phyloP scores from a whole-genome alignment of 2,797 vertebrate genomes.

The Lates japonicus region DNA sequence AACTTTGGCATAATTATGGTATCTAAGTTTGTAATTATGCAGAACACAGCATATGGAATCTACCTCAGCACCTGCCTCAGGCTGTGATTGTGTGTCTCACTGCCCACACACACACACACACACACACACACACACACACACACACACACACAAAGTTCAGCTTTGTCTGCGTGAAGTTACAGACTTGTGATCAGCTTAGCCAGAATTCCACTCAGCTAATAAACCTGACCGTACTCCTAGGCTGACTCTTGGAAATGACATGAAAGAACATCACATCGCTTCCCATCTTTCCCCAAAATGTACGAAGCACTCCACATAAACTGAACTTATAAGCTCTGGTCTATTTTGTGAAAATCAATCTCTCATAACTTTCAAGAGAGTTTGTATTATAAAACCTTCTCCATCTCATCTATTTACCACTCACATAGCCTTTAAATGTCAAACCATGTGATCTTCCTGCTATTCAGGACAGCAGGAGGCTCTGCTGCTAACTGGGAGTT shows the following conservation, averaged over 20 bases:
- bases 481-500: constrained; percentile 15
- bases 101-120: background rate
- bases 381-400: constrained; percentile 52
- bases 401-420: constrained; percentile 50
- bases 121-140: too few species aligned
- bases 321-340: constrained; percentile 48
- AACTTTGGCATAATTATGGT: constrained; percentile 34
- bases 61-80: background rate
- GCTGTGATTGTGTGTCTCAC: background rate
- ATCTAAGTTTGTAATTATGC: constrained; percentile 20
- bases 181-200: constrained; percentile 32
- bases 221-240: constrained; percentile 24
- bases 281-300: constrained; percentile 37
- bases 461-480: constrained; percentile 29
- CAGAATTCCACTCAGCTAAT: constrained; percentile 39
- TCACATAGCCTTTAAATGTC: constrained; percentile 65
- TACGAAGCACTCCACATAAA: constrained; percentile 7
- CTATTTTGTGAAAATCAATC: constrained; percentile 66
- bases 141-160: background rate
- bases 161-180: constrained; percentile 22
- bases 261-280: constrained; percentile 51
- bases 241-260: constrained; percentile 39
- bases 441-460: constrained; percentile 40
- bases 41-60: constrained; percentile 35
- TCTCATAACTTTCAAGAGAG: constrained; percentile 51